A percentile compares a stretch with the other conserved stretches of the same genome.
Conservation (phyloP, 2,797 vertebrate genomes). For the Sebastolobus alascanus region DNA sequence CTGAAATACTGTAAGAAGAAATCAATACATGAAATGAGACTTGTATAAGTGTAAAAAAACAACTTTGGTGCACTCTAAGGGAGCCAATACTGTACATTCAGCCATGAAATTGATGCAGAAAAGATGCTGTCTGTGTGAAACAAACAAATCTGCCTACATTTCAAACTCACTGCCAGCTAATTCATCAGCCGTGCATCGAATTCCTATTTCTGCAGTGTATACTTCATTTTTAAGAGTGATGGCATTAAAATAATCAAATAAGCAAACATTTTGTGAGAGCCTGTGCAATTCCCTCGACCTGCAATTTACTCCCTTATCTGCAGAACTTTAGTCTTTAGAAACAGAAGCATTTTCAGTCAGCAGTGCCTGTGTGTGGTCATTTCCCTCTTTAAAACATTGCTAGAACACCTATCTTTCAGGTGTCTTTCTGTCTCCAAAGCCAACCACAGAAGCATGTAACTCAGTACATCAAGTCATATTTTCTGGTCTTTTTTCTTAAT, state of each 20-base stretch:
- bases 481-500: not conserved
- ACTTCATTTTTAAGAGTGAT: slow-evolving; percentile 2
- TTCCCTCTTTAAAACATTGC: not conserved
- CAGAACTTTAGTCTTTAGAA: not conserved
- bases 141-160: slow-evolving; percentile 1
- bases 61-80: not conserved
- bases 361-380: not conserved
- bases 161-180: slow-evolving; percentile 17
- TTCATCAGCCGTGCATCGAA: slow-evolving; percentile 17
- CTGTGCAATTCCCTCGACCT: not conserved
- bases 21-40: not conserved
- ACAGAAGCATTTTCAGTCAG: not conserved
- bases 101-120: not conserved
- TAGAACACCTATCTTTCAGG: not conserved
- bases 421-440: not conserved
- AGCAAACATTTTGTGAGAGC: not conserved
- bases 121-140: slow-evolving; percentile 9
- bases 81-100: not conserved
- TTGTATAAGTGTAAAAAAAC: not conserved
- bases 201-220: not conserved
- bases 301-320: not conserved
- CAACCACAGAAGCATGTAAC: not conserved
- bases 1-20: not conserved
- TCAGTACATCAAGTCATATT: not conserved
- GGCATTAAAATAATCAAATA: not conserved